Percentiles rank a stretch among this genome's conserved stretches.
phyloP scores from a whole-genome alignment of 2,113 vertebrate species.

The Rallus limicola region DNA sequence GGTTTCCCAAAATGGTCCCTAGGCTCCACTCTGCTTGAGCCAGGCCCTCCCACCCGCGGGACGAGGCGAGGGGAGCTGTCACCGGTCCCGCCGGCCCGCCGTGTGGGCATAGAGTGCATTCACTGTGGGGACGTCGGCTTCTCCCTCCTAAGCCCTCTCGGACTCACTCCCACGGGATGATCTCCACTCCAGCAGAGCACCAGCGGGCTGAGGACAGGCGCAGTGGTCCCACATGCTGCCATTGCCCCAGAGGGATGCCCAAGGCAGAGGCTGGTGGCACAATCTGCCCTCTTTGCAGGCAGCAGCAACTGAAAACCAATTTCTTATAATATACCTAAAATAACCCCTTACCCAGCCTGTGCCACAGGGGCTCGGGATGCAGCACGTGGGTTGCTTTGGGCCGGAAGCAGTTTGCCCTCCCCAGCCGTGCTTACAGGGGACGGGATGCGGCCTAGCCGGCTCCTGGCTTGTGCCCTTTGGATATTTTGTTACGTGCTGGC shows the following conservation, averaged over 20 bases:
- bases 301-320: not conserved
- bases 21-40: not conserved
- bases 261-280: not conserved
- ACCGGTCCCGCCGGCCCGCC: accelerated
- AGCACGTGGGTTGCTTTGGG: not conserved
- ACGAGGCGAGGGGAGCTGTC: not conserved
- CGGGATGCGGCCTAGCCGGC: not conserved
- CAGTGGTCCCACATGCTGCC: accelerated
- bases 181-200: too few relatives aligned
- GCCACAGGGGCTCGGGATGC: accelerated
- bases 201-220: not conserved
- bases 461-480: not conserved
- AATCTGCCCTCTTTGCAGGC: accelerated
- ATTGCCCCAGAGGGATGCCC: accelerated
- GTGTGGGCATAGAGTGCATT: accelerated
- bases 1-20: not conserved
- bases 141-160: not conserved
- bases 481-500: not conserved
- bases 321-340: not conserved
- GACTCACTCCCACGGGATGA: not conserved
- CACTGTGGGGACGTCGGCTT: not conserved
- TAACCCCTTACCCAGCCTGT: too few relatives aligned
- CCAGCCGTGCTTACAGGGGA: too few relatives aligned
- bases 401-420: not conserved
- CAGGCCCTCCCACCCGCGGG: too few relatives aligned